A percentile compares a stretch with the other conserved stretches of the same genome.
phyloP scores from a whole-genome alignment of 2,888 invertebrate species.

The Coleophora deauratella region DNA sequence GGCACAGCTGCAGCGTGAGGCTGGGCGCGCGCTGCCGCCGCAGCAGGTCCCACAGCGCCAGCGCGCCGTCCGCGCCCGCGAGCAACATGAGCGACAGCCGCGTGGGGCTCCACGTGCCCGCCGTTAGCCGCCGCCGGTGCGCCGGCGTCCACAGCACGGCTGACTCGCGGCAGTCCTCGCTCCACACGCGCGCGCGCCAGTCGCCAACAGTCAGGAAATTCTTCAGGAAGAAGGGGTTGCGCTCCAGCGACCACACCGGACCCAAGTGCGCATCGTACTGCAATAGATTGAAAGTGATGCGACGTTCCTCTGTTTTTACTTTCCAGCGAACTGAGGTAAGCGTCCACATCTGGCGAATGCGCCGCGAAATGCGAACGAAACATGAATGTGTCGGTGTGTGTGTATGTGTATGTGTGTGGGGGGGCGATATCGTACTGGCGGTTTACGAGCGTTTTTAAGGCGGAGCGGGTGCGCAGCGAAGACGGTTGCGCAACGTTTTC shows the following conservation, averaged over 20 bases:
- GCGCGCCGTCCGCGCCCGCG: conserved; percentile 83
- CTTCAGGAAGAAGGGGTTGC: conserved; percentile 94
- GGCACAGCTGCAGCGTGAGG: conserved; percentile 69
- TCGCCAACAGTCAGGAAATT: conserved; percentile 96
- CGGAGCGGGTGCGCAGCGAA: no score
- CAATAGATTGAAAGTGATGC: not conserved
- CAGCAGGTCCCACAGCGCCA: conserved; percentile 92
- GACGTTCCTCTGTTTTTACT: no score
- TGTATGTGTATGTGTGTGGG: not conserved
- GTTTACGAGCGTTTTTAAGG: no score
- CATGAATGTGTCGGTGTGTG: not conserved
- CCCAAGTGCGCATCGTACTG: conserved; percentile 83
- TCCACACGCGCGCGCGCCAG: conserved; percentile 94
- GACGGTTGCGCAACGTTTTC: no score
- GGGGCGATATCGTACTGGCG: no score
- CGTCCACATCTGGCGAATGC: no score
- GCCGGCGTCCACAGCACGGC: conserved; percentile 90
- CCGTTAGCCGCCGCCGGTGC: conserved; percentile 77
- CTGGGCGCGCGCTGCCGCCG: conserved; percentile 86
- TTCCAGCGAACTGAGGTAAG: no score
- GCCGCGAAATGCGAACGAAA: no score
- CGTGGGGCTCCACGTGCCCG: conserved; percentile 89
- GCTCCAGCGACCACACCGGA: conserved; percentile 87
- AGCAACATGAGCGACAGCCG: conserved; percentile 88
- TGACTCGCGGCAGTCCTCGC: conserved; percentile 94